Conservation (phyloP, 2,113 vertebrate species). For the Sakesphorus luctuosus region DNA sequence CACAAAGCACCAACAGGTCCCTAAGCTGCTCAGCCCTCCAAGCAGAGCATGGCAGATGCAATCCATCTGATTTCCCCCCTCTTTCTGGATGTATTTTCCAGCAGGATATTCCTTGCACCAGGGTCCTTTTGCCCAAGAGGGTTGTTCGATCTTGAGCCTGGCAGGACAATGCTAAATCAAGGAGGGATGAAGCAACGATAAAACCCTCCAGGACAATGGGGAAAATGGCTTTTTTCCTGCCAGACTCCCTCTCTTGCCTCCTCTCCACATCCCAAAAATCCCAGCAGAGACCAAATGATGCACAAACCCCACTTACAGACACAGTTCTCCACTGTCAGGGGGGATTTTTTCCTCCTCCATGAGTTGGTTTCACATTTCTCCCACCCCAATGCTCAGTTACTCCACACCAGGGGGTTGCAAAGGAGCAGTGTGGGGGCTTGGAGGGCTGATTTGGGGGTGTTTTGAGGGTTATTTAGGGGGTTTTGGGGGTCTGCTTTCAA, state of each 20-base stretch:
- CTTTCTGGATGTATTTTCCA: neutral
- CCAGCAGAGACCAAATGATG: neutral
- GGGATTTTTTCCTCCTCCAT: neutral
- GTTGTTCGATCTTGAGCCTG: fast-evolving
- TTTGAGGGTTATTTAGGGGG: fast-evolving
- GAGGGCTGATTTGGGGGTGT: neutral
- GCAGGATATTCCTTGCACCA: neutral
- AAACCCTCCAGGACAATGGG: neutral
- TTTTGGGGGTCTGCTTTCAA: neutral
- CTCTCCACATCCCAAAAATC: neutral
- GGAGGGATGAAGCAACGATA: neutral
- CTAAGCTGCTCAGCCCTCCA: neutral
- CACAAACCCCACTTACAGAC: neutral
- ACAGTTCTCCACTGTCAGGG: fast-evolving
- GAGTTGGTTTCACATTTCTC: neutral
- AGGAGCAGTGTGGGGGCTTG: neutral
- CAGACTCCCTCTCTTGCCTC: neutral
- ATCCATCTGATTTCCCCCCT: neutral
- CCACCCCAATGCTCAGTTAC: neutral
- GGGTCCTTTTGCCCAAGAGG: neutral
- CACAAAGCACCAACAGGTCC: neutral
- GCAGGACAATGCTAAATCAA: neutral
- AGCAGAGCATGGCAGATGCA: neutral
- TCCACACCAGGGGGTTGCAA: neutral
- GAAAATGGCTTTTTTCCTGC: constrained; percentile 8